phyloP scores from a whole-genome alignment of 1,140 invertebrate genomes.

The Pseudomyrmex flavicornis region DNA sequence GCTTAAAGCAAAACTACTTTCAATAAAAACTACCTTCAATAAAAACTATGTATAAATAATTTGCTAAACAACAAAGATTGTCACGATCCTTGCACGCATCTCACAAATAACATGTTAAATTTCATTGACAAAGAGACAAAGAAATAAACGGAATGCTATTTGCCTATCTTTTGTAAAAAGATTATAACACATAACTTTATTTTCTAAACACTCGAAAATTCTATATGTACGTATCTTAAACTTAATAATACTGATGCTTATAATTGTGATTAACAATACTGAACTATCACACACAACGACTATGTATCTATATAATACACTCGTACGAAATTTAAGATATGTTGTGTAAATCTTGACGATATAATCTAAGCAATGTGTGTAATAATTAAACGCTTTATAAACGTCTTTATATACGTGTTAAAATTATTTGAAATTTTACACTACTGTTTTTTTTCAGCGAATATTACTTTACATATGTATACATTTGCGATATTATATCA shows the following conservation, averaged over 20 bases:
- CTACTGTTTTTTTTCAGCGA: too few relatives aligned
- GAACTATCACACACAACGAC: slow-evolving; percentile 18
- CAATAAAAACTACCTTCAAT: too few relatives aligned
- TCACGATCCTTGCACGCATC: not conserved
- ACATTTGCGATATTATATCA: not conserved
- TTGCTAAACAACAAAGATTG: not conserved
- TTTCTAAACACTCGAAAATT: not conserved
- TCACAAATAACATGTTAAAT: not conserved
- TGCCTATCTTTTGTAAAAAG: not conserved
- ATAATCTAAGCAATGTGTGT: not conserved
- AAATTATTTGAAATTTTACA: not conserved
- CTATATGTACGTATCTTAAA: not conserved
- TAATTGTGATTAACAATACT: slow-evolving; percentile 20
- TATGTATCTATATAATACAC: not conserved
- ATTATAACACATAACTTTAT: not conserved
- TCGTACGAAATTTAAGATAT: slow-evolving; percentile 14
- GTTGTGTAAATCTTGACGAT: not conserved
- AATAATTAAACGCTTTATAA: not conserved
- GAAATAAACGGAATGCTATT: not conserved
- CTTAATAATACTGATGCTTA: slow-evolving; percentile 36
- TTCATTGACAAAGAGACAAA: not conserved
- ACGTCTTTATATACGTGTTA: not conserved
- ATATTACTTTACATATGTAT: too few relatives aligned
- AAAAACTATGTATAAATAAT: too few relatives aligned
- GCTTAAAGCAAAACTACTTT: not conserved